Base-by-base conservation (phyloP, 1,140 invertebrate species). In the Acromyrmex charruanus region DNA sequence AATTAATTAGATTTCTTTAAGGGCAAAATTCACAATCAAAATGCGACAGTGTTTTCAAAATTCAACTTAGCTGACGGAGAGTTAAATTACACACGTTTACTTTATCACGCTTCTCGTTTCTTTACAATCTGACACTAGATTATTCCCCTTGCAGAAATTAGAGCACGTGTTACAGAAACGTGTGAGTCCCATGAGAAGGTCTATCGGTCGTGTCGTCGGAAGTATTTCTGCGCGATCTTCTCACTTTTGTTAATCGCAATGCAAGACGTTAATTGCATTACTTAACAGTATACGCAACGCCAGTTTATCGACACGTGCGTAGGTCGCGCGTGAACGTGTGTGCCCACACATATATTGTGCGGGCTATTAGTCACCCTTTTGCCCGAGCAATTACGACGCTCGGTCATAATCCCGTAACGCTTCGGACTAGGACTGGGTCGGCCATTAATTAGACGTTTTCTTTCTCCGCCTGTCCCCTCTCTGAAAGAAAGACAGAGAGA, bases 321-420 rank as follows among this genome's bases (percentile, higher is more conserved):
- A 39, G 28, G 49, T 39, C 75, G 14, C 65, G 35, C 51, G 59
- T 25, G 74, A 31, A 31, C 25, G 65, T 71, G 77, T 68, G 25
- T 80, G 51, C 25, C 31, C 53, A 55, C 66, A 28, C 61, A 63
- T 31, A 28, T 3, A 49, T 21, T 65, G 61, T 68, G 85, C 51
- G 31, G 61, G 81, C 77, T 87, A 89, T 90, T 90, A 88, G 89
- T 90, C 89, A 89, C 85, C 86, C 89, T 75, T 87, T 72, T 89
- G 85, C 82, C 85, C 69, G 63, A 85, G 85, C 88, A 87, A 90
- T 90, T 87, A 87, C 75, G 69, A 68, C 80, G 85, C 85, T 82
- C 72, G 88, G 59, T 82, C 65, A 81, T 85, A 89, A 90, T 82
- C 86, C 84, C 66, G 85, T 82, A 85, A 87, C 87, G 86, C 84